These are phyloP conservation scores for Petrocephalus zakoni DNA, from an alignment of 2,113 vertebrate species.

Conservation along the genomic window DNA sequence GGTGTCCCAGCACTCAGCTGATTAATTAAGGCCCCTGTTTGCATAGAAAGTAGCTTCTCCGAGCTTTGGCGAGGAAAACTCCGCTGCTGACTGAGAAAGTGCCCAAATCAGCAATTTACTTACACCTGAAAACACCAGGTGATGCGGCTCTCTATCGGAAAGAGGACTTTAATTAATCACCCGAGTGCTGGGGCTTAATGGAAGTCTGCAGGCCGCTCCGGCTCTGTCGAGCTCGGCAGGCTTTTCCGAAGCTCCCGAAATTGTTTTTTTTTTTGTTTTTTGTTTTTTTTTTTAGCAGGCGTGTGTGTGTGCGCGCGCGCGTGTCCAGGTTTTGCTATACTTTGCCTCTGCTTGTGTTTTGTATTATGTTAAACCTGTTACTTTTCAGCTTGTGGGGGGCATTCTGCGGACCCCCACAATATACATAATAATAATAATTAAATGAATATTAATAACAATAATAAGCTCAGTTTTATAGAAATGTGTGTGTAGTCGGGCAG, in stretches of 20 bases:
- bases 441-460: no score
- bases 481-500: no score
- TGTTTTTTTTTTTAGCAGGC: not conserved
- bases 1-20: not conserved
- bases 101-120: conserved; percentile 2
- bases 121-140: not conserved
- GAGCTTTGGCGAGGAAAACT: not conserved
- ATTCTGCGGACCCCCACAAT: not conserved
- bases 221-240: not conserved
- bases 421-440: not conserved
- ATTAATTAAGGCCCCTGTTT: not conserved
- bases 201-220: not conserved
- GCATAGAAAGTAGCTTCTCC: not conserved
- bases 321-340: no score
- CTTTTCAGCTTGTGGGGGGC: not conserved
- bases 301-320: not conserved
- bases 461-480: not conserved
- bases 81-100: not conserved
- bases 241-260: not conserved
- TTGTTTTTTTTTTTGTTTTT: not conserved
- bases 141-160: not conserved
- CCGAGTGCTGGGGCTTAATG: not conserved
- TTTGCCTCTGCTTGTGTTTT: not conserved
- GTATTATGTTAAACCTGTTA: not conserved
- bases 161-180: not conserved